These are phyloP conservation scores for Blera fallax DNA, from an alignment of 2,888 invertebrate genomes.

Conservation along the genomic window DNA sequence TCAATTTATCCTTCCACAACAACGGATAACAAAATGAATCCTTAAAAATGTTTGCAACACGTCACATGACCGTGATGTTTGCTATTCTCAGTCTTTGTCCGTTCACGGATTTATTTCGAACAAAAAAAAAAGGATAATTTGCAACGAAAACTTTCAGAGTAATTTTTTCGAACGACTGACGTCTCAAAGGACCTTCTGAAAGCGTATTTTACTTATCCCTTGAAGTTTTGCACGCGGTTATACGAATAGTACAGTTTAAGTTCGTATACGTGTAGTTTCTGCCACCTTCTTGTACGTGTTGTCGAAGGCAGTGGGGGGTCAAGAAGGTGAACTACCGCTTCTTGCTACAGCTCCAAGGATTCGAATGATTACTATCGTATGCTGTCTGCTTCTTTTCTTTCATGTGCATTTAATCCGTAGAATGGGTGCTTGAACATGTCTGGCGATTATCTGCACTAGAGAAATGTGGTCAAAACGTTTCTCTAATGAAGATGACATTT, in stretches of 20 bases:
- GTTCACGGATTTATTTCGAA: constrained; percentile 46
- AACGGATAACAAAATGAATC: constrained; percentile 20
- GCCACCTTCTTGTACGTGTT: constrained; percentile 29
- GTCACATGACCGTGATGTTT: constrained; percentile 58
- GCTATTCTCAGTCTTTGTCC: constrained; percentile 40
- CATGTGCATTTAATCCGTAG: constrained; percentile 41
- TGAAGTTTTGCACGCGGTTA: constrained; percentile 25
- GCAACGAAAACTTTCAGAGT: not conserved
- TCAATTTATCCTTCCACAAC: not conserved
- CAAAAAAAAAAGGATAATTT: constrained; percentile 4
- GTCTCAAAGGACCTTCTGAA: not conserved
- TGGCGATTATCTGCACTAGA: constrained; percentile 29
- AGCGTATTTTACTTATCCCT: constrained; percentile 21
- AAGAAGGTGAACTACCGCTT: constrained; percentile 32
- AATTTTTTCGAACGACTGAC: constrained; percentile 37
- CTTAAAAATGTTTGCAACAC: constrained; percentile 57
- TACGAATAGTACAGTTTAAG: constrained; percentile 4
- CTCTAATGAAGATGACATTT: not conserved
- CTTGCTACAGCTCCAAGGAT: constrained; percentile 12
- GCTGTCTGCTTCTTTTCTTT: constrained; percentile 33
- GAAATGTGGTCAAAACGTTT: constrained; percentile 28
- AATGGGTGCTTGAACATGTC: constrained; percentile 51
- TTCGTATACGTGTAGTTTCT: constrained; percentile 7
- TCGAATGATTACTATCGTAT: constrained; percentile 50
- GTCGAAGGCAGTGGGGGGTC: constrained; percentile 31